Evolutionary conservation across 2,797 vertebrate genomes (phyloP).

Genomic region (Falco berigora): DNA sequence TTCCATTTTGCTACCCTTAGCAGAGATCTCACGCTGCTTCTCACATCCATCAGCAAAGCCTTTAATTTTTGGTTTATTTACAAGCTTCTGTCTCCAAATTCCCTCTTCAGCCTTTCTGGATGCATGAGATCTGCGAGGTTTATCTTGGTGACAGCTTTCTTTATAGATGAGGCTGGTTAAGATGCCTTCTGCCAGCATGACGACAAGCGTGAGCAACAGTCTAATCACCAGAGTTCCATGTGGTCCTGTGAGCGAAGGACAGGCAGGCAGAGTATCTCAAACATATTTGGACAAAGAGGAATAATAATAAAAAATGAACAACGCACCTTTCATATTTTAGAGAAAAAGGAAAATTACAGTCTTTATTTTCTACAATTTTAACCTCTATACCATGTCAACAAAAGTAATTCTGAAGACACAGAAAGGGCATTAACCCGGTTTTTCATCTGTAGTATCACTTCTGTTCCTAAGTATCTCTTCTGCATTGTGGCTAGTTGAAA

Average conservation of each 20-base stretch:
- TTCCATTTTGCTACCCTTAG: not conserved
- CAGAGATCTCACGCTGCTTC: not conserved
- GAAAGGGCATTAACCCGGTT: not conserved
- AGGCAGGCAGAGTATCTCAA: not conserved
- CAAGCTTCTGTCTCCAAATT: slow-evolving; percentile 37
- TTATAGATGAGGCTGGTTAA: slow-evolving; percentile 65
- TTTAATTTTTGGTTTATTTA: slow-evolving; percentile 1
- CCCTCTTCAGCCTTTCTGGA: slow-evolving; percentile 8
- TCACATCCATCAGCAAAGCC: not conserved
- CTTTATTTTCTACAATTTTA: not conserved
- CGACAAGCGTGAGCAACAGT: not conserved
- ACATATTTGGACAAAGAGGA: not conserved
- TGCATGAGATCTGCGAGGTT: not conserved
- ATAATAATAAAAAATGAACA: not conserved
- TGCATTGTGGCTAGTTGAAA: not conserved
- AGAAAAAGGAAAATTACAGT: too few relatives aligned
- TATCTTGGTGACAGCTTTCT: slow-evolving; percentile 26
- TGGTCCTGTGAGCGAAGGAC: not conserved
- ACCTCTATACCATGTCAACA: not conserved
- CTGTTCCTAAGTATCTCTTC: not conserved
- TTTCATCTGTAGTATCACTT: not conserved
- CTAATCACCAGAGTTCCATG: not conserved
- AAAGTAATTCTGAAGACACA: not conserved
- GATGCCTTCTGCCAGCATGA: slow-evolving; percentile 79
- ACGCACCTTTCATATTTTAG: not conserved